Evolutionary conservation across 2,113 vertebrate species (phyloP).

Genomic region (Pyrgilauda ruficollis): DNA sequence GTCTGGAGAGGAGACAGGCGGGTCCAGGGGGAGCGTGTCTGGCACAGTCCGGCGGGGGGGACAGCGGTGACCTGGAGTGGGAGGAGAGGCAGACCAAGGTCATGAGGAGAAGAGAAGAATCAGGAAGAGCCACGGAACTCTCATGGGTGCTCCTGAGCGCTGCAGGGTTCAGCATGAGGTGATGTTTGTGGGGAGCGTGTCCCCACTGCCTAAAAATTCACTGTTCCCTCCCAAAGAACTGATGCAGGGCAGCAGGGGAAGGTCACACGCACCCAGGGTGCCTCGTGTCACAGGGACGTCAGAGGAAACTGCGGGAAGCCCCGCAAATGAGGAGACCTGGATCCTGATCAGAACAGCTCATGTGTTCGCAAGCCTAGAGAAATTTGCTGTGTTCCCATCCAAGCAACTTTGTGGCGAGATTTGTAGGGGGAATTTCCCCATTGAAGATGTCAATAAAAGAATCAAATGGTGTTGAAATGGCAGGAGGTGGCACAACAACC

Average conservation of each 20-base stretch:
- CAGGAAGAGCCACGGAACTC: background rate
- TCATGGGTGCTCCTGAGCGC: fast-evolving
- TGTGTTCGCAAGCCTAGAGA: background rate
- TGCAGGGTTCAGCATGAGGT: background rate
- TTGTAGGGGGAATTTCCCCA: background rate
- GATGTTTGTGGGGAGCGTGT: fast-evolving
- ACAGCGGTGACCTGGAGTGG: fast-evolving
- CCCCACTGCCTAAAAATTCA: background rate
- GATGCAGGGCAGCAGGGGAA: background rate
- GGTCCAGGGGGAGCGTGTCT: background rate
- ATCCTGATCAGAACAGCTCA: background rate
- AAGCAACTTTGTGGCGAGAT: background rate
- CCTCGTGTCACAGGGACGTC: fast-evolving
- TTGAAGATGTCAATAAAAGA: background rate
- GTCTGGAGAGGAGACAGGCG: background rate
- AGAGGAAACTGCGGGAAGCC: background rate
- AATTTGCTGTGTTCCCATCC: background rate
- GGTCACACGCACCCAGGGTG: fast-evolving
- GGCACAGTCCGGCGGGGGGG: too few relatives aligned
- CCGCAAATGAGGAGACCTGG: background rate
- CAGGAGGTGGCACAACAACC: fast-evolving
- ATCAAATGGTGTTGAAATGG: background rate
- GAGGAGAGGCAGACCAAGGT: background rate
- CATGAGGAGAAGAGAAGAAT: fast-evolving
- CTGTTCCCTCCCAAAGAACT: background rate